phyloP scores from a whole-genome alignment of 1,140 invertebrate species.

The Piezodorus guildinii region DNA sequence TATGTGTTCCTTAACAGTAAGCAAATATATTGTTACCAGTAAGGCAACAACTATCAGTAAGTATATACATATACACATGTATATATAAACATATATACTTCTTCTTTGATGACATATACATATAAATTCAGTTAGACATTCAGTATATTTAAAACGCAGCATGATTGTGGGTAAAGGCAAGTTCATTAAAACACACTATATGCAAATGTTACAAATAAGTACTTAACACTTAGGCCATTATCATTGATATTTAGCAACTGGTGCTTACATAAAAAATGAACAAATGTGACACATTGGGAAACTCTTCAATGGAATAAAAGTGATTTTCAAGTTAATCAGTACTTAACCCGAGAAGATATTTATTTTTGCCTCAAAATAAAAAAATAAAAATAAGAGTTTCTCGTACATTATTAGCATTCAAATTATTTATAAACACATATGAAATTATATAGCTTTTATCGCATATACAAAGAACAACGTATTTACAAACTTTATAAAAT shows the following conservation, averaged over 20 bases:
- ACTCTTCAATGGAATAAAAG: neutral
- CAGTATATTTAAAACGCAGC: too few relatives aligned
- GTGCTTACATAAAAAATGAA: neutral
- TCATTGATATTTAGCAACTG: conserved; percentile 6
- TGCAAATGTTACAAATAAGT: conserved; percentile 17
- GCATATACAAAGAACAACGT: conserved; percentile 5
- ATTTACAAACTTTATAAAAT: conserved; percentile 12
- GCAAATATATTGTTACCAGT: neutral
- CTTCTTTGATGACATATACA: too few relatives aligned
- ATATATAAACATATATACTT: neutral
- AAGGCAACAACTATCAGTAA: neutral
- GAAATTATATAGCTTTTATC: neutral
- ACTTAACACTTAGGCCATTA: conserved; percentile 21
- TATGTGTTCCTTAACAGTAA: too few relatives aligned
- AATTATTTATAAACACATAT: conserved; percentile 10
- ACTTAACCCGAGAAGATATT: neutral
- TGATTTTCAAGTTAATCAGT: neutral
- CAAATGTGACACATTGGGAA: neutral
- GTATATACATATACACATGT: neutral
- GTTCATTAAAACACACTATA: conserved; percentile 7
- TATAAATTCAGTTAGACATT: too few relatives aligned
- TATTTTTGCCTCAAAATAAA: neutral
- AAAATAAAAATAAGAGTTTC: neutral
- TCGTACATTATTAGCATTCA: neutral
- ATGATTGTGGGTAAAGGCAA: conserved; percentile 14